Evolutionary conservation across 2,113 vertebrate genomes (phyloP).

Genomic region (Otolemur garnettii): DNA sequence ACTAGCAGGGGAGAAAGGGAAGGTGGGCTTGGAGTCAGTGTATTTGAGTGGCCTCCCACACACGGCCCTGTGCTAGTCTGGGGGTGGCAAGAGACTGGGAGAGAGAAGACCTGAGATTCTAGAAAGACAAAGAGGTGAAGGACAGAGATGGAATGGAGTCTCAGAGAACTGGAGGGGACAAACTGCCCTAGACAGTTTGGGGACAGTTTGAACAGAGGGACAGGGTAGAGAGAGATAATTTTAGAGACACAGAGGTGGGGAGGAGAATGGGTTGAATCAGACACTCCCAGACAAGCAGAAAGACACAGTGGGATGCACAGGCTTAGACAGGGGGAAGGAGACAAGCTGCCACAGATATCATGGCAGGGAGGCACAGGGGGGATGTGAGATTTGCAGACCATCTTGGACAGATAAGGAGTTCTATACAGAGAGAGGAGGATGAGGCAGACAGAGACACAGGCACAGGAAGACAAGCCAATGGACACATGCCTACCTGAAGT

Average conservation of each 20-base stretch:
- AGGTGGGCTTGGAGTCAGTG: not conserved
- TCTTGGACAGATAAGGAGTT: not conserved
- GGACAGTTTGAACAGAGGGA: not conserved
- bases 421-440: not conserved
- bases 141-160: not conserved
- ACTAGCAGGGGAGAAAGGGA: not conserved
- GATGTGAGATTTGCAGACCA: not conserved
- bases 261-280: not conserved
- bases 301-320: not conserved
- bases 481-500: constrained; percentile 75
- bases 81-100: not conserved
- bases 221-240: not conserved
- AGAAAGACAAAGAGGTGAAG: not conserved
- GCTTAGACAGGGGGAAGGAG: not conserved
- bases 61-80: not conserved
- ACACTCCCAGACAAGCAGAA: not conserved
- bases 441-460: not conserved
- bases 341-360: not conserved
- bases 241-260: not conserved
- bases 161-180: not conserved
- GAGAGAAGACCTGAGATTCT: not conserved
- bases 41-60: not conserved
- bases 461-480: not conserved
- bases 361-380: not conserved
- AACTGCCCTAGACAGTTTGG: not conserved